Conservation (phyloP, 2,113 vertebrate species). For the Eidolon helvum region DNA sequence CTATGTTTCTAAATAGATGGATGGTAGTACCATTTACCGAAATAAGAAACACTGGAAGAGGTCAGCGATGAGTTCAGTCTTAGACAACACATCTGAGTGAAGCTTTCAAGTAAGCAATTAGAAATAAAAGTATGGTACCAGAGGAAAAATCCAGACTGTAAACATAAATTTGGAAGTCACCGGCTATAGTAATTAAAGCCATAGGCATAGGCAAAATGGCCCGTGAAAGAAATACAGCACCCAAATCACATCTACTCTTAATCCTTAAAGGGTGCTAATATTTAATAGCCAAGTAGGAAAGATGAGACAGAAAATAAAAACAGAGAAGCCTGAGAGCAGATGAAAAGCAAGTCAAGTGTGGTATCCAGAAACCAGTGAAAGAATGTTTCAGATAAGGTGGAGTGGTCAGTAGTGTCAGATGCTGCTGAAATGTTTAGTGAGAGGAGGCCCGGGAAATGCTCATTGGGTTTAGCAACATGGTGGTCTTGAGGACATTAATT, state of each 20-base stretch:
- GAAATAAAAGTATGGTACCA: background rate
- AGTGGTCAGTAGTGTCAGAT: background rate
- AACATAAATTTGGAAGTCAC: background rate
- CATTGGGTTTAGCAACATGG: background rate
- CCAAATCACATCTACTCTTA: background rate
- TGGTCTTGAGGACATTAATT: background rate
- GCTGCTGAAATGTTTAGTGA: background rate
- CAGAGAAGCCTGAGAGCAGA: background rate
- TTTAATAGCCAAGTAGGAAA: background rate
- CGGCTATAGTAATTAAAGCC: background rate
- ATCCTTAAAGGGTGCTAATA: background rate
- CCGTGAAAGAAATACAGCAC: background rate
- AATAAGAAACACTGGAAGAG: background rate
- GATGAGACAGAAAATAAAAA: background rate
- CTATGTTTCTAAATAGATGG: background rate
- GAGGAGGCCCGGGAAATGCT: background rate
- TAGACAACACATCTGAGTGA: background rate
- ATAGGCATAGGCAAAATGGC: background rate
- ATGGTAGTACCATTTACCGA: background rate
- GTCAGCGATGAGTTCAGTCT: background rate
- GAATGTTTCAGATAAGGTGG: background rate
- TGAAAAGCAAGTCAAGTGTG: background rate
- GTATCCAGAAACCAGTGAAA: background rate
- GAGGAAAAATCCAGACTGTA: background rate
- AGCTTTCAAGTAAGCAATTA: background rate